A percentile compares a stretch with the other conserved stretches of the same genome.
Conservation (phyloP, 2,113 vertebrate species). For the Strix uralensis region DNA sequence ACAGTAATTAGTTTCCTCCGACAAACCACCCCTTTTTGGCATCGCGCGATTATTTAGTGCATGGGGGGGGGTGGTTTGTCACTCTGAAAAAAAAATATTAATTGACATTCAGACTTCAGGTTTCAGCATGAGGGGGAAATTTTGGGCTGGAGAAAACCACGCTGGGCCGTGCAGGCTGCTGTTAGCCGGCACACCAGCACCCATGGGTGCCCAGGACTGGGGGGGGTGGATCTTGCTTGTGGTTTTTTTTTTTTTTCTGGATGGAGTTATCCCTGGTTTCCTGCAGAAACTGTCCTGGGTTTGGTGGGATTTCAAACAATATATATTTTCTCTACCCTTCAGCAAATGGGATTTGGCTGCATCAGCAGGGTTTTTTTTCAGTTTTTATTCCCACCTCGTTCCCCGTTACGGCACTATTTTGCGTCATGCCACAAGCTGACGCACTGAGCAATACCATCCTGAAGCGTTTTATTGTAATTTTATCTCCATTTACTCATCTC, state of each 20-base stretch:
- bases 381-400: neutral
- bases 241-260: neutral
- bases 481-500: neutral
- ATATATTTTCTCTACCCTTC: neutral
- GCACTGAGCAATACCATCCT: rapidly evolving
- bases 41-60: neutral
- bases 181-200: neutral
- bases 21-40: neutral
- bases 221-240: neutral
- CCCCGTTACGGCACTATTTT: rapidly evolving
- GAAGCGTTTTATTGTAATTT: neutral
- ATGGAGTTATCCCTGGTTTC: neutral
- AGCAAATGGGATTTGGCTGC: neutral
- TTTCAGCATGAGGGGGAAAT: neutral
- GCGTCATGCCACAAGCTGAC: rapidly evolving
- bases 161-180: rapidly evolving
- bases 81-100: neutral
- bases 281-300: rapidly evolving
- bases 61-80: neutral
- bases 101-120: neutral
- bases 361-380: neutral
- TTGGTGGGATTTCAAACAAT: rapidly evolving
- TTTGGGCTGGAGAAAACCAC: neutral
- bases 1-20: slow-evolving; percentile 25
- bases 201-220: neutral